These are phyloP conservation scores for Drosophila serrata DNA, from an alignment of 1,140 invertebrate species.

Conservation along the genomic window DNA sequence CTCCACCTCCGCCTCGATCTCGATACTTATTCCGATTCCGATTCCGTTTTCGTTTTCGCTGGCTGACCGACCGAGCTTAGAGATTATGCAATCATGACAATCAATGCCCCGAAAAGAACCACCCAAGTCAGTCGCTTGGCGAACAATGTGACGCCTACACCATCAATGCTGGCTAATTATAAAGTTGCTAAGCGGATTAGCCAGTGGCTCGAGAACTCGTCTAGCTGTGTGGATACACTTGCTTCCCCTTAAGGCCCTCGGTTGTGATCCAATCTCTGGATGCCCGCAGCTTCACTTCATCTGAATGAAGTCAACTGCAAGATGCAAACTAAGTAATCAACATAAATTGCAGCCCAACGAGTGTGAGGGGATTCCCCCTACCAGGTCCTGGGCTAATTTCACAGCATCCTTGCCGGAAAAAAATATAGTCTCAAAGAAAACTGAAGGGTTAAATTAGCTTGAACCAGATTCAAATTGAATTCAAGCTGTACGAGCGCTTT, in stretches of 20 bases:
- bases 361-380: slow-evolving; percentile 1
- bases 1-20: slow-evolving; percentile 10
- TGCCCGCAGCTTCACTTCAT: slow-evolving; percentile 22
- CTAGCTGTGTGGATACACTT: slow-evolving; percentile 22
- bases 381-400: slow-evolving; percentile 21
- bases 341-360: slow-evolving; percentile 50
- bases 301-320: slow-evolving; percentile 36
- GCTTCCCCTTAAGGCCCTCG: not conserved
- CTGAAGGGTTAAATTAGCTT: slow-evolving; percentile 27
- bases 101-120: slow-evolving; percentile 44
- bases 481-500: slow-evolving; percentile 20
- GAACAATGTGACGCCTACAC: slow-evolving; percentile 46
- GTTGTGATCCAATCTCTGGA: slow-evolving; percentile 7
- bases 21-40: slow-evolving; percentile 4
- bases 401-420: slow-evolving; percentile 4
- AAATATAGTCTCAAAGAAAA: slow-evolving; percentile 17
- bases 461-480: slow-evolving; percentile 38
- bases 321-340: slow-evolving; percentile 53
- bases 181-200: slow-evolving; percentile 79
- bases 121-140: slow-evolving; percentile 23
- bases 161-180: slow-evolving; percentile 63
- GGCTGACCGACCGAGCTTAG: slow-evolving; percentile 45
- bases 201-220: slow-evolving; percentile 10
- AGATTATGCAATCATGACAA: slow-evolving; percentile 71
- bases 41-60: slow-evolving; percentile 30